Evolutionary conservation across 1,140 invertebrate genomes (phyloP).

Genomic region (Atta colombica): DNA sequence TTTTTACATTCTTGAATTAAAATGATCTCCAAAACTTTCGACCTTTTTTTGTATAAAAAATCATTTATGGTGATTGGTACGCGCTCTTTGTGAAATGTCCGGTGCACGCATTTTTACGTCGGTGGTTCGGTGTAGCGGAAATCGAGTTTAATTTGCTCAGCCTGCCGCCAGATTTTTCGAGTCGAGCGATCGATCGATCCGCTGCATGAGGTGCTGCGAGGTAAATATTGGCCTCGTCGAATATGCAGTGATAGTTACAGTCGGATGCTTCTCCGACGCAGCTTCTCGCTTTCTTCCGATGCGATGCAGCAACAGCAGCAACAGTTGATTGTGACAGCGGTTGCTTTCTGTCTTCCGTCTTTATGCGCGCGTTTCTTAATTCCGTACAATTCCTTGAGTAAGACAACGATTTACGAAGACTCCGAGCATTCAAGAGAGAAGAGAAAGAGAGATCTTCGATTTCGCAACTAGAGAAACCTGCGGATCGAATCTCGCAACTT

Average conservation of each 20-base stretch:
- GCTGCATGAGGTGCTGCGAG: constrained; percentile 30
- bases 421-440: background rate
- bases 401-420: background rate
- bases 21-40: background rate
- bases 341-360: constrained; percentile 49
- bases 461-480: no score
- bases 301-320: background rate
- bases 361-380: background rate
- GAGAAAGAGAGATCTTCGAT: background rate
- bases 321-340: background rate
- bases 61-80: background rate
- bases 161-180: constrained; percentile 41
- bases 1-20: background rate
- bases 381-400: background rate
- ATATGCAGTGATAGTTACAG: constrained; percentile 1
- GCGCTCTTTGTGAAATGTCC: background rate
- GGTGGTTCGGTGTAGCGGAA: constrained; percentile 61
- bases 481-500: background rate
- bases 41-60: background rate
- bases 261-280: background rate
- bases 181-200: constrained; percentile 55
- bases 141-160: constrained; percentile 68
- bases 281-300: constrained; percentile 4
- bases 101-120: constrained; percentile 29
- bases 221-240: constrained; percentile 64